Base-by-base conservation (phyloP, 2,888 invertebrate genomes). In the Melanostoma mellinum region DNA sequence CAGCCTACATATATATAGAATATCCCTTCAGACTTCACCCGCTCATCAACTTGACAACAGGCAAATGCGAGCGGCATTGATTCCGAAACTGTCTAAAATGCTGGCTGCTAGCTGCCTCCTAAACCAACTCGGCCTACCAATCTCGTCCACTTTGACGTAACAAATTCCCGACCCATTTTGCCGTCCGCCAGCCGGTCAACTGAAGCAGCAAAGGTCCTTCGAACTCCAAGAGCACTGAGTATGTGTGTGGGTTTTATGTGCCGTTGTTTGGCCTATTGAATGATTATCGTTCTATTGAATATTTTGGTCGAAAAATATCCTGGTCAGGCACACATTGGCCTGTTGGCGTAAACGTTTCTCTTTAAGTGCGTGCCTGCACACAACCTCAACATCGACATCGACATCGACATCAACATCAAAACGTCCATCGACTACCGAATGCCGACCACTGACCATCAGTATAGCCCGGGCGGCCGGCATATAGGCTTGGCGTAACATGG, bases 201-300 rank as follows among this genome's bases (percentile, higher is more conserved):
- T 48, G 48, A 53, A 56, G 9, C 36, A 35, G 38, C 30, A 60
- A 44, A 33, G 68, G n/a, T 33, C 77, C 42, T 67, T 71, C 71
- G 35, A 60, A 42, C 4, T 44, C 46, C 46, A 48, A 55, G 53
- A 60, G 61, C 40, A 36, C 6, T 55, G 60, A 32, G 40, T 58
- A 69, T 74, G 53, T 72, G 52, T 73, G 74, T 74, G 79, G 55
- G 67, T 74, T 84, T 75, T 79, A 75, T 74, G 71, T 53, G 55
- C 10, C 69, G 65, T 71, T 67, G 53, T 71, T 20, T 71, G 74
- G 65, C 60, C 79, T 67, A 84, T 84, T 84, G 84, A 84, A 84
- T 84, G 84, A 75, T 84, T 84, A 79, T 84, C 79, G 79, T 79
- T 75, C 67, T 79, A 84, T 84, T 84, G 79, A 79, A 84, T 79